Evolutionary conservation across 2,888 invertebrate genomes (phyloP).

Genomic region (Dicyrtomina minuta): DNA sequence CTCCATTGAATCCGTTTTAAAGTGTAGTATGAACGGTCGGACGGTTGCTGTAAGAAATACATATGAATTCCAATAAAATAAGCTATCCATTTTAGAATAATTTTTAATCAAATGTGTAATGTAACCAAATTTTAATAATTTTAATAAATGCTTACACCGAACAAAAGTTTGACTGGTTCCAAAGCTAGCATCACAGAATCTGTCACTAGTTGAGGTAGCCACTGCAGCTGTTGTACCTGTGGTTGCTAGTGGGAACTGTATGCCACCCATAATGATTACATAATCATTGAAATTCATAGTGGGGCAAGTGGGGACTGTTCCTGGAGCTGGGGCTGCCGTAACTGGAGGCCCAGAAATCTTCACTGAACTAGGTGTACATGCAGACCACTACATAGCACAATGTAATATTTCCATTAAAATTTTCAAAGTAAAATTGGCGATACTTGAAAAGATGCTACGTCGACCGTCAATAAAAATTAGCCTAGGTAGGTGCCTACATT

Average conservation of each 20-base stretch:
- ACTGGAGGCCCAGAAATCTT: conserved; percentile 37
- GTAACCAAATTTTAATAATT: background rate
- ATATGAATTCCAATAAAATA: conserved; percentile 12
- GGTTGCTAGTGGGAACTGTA: conserved; percentile 36
- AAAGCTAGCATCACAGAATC: conserved; percentile 49
- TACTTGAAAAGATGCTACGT: too few relatives aligned
- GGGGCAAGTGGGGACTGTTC: background rate
- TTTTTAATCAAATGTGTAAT: background rate
- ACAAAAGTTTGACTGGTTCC: conserved; percentile 30
- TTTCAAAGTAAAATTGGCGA: too few relatives aligned
- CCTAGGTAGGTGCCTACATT: too few relatives aligned
- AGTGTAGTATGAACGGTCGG: conserved; percentile 74
- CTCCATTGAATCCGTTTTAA: conserved; percentile 71
- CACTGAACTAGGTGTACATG: conserved; percentile 40
- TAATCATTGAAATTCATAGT: conserved; percentile 38
- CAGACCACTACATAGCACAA: conserved; percentile 50
- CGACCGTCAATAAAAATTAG: too few relatives aligned
- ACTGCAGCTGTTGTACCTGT: conserved; percentile 8
- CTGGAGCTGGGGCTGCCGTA: conserved; percentile 1
- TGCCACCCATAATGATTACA: conserved; percentile 44
- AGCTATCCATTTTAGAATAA: background rate
- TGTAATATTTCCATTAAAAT: too few relatives aligned
- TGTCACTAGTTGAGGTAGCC: conserved; percentile 41
- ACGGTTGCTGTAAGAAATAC: conserved; percentile 67
- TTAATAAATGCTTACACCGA: conserved; percentile 45